Evolutionary conservation across 2,888 invertebrate genomes (phyloP), one percentile per base, ranked within the genome.

Genomic region (Amphimallon solstitiale): DNA sequence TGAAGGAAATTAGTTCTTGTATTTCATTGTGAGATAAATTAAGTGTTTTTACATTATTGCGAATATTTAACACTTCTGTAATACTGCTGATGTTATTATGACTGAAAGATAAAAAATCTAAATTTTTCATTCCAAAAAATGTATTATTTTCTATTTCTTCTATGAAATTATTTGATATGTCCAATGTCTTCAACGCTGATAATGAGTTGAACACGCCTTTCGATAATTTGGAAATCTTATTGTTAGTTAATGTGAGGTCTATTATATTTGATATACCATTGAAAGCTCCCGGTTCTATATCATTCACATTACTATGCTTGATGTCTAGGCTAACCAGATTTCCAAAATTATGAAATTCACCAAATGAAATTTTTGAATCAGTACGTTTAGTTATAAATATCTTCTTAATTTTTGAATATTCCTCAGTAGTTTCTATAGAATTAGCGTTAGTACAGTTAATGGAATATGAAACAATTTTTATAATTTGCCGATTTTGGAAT

Each of bases 261-360:
- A 29, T 9, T 43, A 52, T 21, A 40, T 12, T 12, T 29, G 51
- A 38, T 52, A 52, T 43, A 1, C 49, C 38, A 29, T 23, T 40
- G 12, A 63, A 63, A 19, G 51, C 49, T 37, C 51, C 63, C 12
- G 49, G 17, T n/a, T 51, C 21, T 10, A 63, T 51, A 2, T 37
- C 21, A 14, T 52, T 10, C 52, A 63, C 29, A 14, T 12, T 14
- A 12, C 51, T 49, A 14, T 52, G 4, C 9, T 19, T 40, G 12
- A 63, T 12, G 10, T 40, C 43, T 17, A 63, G 10, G 2, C 6
- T 10, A 29, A 15, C 15, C 14, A 63, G 29, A 6, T 51, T 63
- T 38, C n/a, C 4, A 34, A 35, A 51, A 7, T 40, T 29, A 15
- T 43, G 23, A 34, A 63, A 52, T 10, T 15, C 29, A 4, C 43